Conservation (phyloP, 1,140 invertebrate species). For the Trialeurodes vaporariorum region DNA sequence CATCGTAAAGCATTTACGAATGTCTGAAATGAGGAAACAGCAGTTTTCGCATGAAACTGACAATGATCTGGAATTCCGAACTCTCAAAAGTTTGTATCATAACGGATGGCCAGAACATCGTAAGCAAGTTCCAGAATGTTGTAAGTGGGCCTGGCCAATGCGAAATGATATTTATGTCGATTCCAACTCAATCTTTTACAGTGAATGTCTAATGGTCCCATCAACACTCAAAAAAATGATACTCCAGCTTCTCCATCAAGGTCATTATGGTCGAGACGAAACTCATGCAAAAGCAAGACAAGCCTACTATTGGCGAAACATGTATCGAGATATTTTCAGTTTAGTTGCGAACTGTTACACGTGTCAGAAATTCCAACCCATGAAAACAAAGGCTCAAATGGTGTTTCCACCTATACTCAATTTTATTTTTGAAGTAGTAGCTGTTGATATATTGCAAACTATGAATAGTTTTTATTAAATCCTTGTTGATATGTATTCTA, state of each 20-base stretch:
- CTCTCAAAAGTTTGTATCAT: constrained; percentile 35
- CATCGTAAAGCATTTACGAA: no score
- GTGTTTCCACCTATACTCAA: constrained; percentile 28
- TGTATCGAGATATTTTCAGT: constrained; percentile 15
- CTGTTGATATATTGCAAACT: no score
- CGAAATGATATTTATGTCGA: no score
- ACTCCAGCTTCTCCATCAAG: no score
- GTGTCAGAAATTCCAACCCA: constrained; percentile 16
- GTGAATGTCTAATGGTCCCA: constrained; percentile 8
- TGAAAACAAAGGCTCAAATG: constrained; percentile 28
- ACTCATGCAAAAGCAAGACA: constrained; percentile 7
- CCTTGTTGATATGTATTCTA: constrained; percentile 31
- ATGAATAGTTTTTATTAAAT: no score
- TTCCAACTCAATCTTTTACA: constrained; percentile 10
- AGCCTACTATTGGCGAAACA: constrained; percentile 18
- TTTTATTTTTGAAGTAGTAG: no score
- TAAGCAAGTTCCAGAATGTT: no score
- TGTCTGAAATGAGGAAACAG: no score
- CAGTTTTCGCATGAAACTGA: no score
- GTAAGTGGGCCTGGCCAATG: no score
- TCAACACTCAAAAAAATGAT: background rate
- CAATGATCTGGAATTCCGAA: constrained; percentile 39
- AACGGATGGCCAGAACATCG: background rate
- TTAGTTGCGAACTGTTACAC: constrained; percentile 12
- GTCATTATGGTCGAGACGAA: no score